Conservation (phyloP, 2,797 vertebrate species). For the Menidia menidia region DNA sequence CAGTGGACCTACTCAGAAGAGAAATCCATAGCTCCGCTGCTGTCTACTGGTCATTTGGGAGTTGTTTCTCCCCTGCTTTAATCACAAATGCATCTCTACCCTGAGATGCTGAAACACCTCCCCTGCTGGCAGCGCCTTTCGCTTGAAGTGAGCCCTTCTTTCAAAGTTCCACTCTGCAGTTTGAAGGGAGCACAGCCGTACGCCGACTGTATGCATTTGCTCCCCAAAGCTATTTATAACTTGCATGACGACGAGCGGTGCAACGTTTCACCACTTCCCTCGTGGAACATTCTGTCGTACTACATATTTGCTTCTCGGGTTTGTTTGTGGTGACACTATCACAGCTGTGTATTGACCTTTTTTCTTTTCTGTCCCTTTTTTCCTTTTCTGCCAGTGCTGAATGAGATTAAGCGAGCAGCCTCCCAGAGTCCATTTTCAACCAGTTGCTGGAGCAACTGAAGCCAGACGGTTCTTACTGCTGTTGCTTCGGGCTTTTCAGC, state of each 20-base stretch:
- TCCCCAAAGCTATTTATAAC: constrained; percentile 37
- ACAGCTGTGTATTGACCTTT: constrained; percentile 56
- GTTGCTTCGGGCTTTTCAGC: constrained; percentile 59
- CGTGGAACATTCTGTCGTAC: constrained; percentile 1
- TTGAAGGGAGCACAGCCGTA: not conserved
- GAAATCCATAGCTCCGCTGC: not conserved
- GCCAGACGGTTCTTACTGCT: constrained; percentile 60
- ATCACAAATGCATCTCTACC: not conserved
- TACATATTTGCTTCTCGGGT: constrained; percentile 36
- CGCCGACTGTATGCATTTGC: constrained; percentile 12
- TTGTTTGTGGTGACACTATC: constrained; percentile 42
- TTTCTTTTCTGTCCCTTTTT: too few species aligned
- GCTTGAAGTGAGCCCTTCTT: not conserved
- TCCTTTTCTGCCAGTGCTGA: constrained; percentile 32
- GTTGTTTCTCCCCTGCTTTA: not conserved
- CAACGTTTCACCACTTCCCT: constrained; percentile 41
- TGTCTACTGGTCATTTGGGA: not conserved
- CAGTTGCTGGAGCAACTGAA: constrained; percentile 74
- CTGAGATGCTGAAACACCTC: not conserved
- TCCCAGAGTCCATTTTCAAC: constrained; percentile 55
- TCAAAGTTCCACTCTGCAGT: constrained; percentile 6
- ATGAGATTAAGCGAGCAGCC: constrained; percentile 55
- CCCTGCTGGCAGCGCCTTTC: not conserved
- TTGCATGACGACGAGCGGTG: constrained; percentile 4
- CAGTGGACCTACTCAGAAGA: not conserved